Percentiles rank a stretch among this genome's conserved stretches.
phyloP scores from a whole-genome alignment of 2,113 vertebrate genomes.

The Ameiurus melas region DNA sequence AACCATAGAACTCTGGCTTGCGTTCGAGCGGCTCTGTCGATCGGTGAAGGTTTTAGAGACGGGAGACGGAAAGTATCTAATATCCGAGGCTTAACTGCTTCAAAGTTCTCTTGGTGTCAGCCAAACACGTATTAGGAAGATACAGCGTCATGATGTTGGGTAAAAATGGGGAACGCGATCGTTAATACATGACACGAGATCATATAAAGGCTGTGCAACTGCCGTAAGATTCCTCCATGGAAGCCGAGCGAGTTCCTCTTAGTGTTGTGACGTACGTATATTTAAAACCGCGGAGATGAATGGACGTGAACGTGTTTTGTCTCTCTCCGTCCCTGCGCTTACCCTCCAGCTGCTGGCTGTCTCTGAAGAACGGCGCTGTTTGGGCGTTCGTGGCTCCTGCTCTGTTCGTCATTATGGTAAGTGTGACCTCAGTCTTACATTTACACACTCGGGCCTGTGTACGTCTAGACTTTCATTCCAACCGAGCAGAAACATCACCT shows the following conservation, averaged over 20 bases:
- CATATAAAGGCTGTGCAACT: not conserved
- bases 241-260: no score
- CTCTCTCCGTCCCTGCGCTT: slow-evolving; percentile 20
- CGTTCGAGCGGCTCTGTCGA: not conserved
- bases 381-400: slow-evolving; percentile 98
- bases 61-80: slow-evolving; percentile 1
- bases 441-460: not conserved
- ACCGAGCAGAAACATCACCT: no score
- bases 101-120: not conserved
- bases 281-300: not conserved
- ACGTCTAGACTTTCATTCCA: no score
- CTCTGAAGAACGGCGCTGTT: slow-evolving; percentile 83
- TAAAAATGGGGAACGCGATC: not conserved
- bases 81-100: slow-evolving; percentile 13
- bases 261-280: not conserved
- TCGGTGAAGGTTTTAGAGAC: not conserved
- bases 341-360: slow-evolving; percentile 89
- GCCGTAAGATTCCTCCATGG: not conserved
- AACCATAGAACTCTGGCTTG: not conserved
- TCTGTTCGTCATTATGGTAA: slow-evolving; percentile 89
- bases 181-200: not conserved
- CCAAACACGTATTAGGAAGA: not conserved
- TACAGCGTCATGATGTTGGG: not conserved
- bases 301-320: not conserved
- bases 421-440: slow-evolving; percentile 43